Evolutionary conservation across 2,888 invertebrate genomes (phyloP).

Genomic region (Luperina testacea): DNA sequence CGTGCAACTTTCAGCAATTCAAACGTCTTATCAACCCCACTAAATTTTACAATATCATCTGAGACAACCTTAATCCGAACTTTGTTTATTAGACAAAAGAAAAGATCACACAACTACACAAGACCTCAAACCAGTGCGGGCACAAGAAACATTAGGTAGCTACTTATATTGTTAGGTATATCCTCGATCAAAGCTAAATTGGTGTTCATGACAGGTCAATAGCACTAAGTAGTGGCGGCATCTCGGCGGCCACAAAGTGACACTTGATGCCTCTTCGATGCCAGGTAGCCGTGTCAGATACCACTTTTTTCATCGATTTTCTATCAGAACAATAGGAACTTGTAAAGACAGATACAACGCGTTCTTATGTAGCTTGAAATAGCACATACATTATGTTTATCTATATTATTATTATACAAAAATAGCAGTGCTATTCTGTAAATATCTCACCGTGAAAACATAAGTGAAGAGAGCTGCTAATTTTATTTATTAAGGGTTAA

Average conservation of each 20-base stretch:
- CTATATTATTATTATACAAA: background rate
- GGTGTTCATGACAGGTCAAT: conserved; percentile 29
- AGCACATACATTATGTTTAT: background rate
- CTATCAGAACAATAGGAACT: conserved; percentile 49
- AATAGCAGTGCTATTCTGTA: background rate
- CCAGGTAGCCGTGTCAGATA: conserved; percentile 59
- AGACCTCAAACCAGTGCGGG: background rate
- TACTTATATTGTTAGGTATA: background rate
- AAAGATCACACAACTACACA: background rate
- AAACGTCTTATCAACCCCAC: no score
- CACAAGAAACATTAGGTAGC: background rate
- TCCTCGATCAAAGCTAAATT: background rate
- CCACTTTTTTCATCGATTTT: conserved; percentile 57
- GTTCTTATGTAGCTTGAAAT: background rate
- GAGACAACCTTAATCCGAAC: background rate
- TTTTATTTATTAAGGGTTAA: no score
- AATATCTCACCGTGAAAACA: background rate
- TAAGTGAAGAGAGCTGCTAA: background rate
- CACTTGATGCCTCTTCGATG: conserved; percentile 59
- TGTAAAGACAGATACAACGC: background rate
- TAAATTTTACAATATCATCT: background rate
- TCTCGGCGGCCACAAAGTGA: conserved; percentile 62
- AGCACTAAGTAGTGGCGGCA: conserved; percentile 39
- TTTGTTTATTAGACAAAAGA: background rate
- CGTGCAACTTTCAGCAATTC: no score